phyloP scores from a whole-genome alignment of 2,113 vertebrate genomes.

The human region DNA sequence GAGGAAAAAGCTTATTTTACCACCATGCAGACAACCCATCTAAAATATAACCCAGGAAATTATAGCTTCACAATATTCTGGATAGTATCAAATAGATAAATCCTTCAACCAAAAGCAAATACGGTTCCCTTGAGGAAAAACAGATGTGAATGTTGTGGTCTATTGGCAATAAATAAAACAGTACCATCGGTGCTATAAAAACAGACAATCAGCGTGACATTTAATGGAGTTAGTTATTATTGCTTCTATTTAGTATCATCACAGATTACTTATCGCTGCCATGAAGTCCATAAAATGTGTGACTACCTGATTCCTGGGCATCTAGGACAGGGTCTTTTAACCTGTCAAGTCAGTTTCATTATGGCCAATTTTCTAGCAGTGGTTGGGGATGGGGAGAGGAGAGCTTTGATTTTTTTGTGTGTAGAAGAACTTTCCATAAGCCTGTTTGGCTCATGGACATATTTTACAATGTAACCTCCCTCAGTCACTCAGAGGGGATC shows the following conservation, averaged over 20 bases:
- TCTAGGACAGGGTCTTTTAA: neutral
- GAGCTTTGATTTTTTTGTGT: neutral
- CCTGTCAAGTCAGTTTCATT: conserved; percentile 21
- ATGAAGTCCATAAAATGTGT: conserved; percentile 4
- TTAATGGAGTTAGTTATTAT: conserved; percentile 10
- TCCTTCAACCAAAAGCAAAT: conserved; percentile 35
- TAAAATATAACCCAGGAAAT: conserved; percentile 50
- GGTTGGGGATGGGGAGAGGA: neutral
- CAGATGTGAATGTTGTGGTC: conserved; percentile 1
- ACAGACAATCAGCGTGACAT: conserved; percentile 11
- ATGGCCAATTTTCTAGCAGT: conserved; percentile 27
- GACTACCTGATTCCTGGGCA: neutral
- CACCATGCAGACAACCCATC: conserved; percentile 16
- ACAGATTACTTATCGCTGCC: conserved; percentile 22
- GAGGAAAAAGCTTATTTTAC: conserved; percentile 52
- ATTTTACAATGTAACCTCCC: conserved; percentile 18
- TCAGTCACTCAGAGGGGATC: neutral
- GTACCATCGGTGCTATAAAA: conserved; percentile 16
- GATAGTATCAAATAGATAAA: conserved; percentile 41
- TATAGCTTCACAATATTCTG: conserved; percentile 41
- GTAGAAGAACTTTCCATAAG: neutral
- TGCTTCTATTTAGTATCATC: conserved; percentile 25
- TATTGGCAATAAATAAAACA: conserved; percentile 57
- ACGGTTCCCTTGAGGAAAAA: conserved; percentile 36
- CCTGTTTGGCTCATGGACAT: neutral